phyloP scores from a whole-genome alignment of 2,888 invertebrate species.

The Pterostichus madidus region DNA sequence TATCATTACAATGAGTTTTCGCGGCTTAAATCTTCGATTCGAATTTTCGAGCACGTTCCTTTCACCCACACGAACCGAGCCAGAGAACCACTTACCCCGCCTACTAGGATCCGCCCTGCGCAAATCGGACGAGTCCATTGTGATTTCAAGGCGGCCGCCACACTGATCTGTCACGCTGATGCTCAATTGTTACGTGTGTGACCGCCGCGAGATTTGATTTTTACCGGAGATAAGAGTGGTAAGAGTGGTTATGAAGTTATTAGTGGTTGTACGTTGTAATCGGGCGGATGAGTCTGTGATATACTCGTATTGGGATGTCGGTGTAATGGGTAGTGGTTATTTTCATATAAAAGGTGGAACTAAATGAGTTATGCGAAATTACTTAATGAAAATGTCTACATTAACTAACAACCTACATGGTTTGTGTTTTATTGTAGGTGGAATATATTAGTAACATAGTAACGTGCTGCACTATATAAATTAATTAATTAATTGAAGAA shows the following conservation, averaged over 20 bases:
- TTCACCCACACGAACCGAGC: slow-evolving; percentile 3
- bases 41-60: neutral
- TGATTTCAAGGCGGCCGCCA: slow-evolving; percentile 6
- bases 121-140: slow-evolving; percentile 24
- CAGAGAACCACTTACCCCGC: neutral
- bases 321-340: neutral
- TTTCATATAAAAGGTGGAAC: neutral
- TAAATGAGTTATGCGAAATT: neutral
- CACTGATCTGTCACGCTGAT: slow-evolving; percentile 20
- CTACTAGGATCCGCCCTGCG: neutral
- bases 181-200: slow-evolving; percentile 20
- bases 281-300: neutral
- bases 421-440: too few relatives aligned
- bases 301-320: neutral
- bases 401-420: too few relatives aligned
- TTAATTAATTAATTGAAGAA: too few relatives aligned
- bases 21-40: neutral
- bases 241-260: slow-evolving; percentile 17
- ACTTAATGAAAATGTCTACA: too few relatives aligned
- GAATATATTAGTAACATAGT: neutral
- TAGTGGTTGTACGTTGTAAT: slow-evolving; percentile 3
- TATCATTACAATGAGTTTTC: slow-evolving; percentile 18
- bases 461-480: too few relatives aligned
- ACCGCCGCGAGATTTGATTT: slow-evolving; percentile 12
- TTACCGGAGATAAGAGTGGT: neutral